Base-by-base conservation (phyloP, 2,888 invertebrate species). In the Eupithecia dodoneata region DNA sequence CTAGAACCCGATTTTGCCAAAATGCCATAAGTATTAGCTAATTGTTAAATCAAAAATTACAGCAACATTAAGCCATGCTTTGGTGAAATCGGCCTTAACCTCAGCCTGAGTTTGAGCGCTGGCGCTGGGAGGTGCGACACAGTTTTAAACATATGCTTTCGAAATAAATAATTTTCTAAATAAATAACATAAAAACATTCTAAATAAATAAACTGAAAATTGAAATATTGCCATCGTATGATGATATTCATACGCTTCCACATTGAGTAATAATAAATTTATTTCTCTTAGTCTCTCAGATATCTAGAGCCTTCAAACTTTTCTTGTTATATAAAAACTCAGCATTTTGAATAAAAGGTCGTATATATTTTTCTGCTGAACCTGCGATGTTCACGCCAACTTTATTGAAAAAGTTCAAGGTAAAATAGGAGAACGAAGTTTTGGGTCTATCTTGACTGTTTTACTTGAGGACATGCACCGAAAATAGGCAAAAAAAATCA, bases 291-390 rank as follows among this genome's bases (percentile, higher is more conserved):
- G 69, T 45, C 69, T 70, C 65, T 70, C 74, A 72, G 72, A 65
- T 65, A 71, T 72, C 59, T 49, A 73, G 12, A 66, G 76, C 71
- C 52, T 44, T 73, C 55, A 52, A 77, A 77, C 77, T 77, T 77
- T 77, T 72, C 77, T 77, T 77, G 77, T 77, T 77, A 77, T 77
- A 77, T 65, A 55, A 77, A 77, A 77, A 75, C 77, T 75, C 65
- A 18, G 70, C 44, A 45, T 63, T 72, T 74, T 75, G 72, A 67
- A 69, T 47, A 69, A 74, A 67, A 74, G 18, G 55, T 59, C 30
- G 59, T 74, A n/a, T 18, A 59, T 44, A 69, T 69, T 66, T 66
- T 73, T 74, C 70, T 69, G 74, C 45, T 63, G 55, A 49, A 74
- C 63, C 63, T 49, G 72, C 77, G 72, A 72, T 49, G 47, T 47